Base-by-base conservation (phyloP, 1,140 invertebrate species). In the Scaptomyza graminum region DNA sequence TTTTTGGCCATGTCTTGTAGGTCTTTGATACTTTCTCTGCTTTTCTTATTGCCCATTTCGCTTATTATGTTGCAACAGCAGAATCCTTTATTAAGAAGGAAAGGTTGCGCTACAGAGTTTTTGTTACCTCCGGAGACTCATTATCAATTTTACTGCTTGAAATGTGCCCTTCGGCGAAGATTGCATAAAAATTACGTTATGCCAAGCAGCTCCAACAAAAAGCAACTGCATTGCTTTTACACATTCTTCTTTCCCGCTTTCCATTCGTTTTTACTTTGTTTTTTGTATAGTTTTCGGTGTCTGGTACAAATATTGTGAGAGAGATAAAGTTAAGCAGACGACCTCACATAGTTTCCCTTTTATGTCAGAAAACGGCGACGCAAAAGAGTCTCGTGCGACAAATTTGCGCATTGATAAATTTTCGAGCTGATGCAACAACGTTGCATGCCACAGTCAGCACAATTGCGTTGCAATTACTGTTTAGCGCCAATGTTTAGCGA, bases 341-440 rank as follows among this genome's bases (percentile, higher is more conserved):
- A 85, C 82, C 82, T 85, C 82, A 87, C 74, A 87, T 63, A 67
- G 74, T 75, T 85, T 85, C 82, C 82, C 82, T 82, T 85, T 87
- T 85, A 76, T 72, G 79, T 70, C 66, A 55, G 49, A 63, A 34
- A 34, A 2, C 6, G 44, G 68, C 74, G 82, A 78, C 83, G 82
- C 82, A 87, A 75, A 87, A 46, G 13, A 12, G 82, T 85, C 82
- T 82, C 82, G 82, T 85, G 82, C 82, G 82, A 74, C 51, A 55
- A 67, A 67, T 71, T 57, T 57, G 55, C 61, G 69, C 69, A 52
- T 59, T 85, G 81, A 85, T 85, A 85, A 85, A 82, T 87, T 87
- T 57, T 57, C 31, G 13, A 57, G 82, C 82, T 85, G 82, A 85
- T 85, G 82, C 82, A 85, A 85, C 82, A 78, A 74, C 64, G 83